phyloP scores from a whole-genome alignment of 2,797 vertebrate species.

The Jordanella pulchra region DNA sequence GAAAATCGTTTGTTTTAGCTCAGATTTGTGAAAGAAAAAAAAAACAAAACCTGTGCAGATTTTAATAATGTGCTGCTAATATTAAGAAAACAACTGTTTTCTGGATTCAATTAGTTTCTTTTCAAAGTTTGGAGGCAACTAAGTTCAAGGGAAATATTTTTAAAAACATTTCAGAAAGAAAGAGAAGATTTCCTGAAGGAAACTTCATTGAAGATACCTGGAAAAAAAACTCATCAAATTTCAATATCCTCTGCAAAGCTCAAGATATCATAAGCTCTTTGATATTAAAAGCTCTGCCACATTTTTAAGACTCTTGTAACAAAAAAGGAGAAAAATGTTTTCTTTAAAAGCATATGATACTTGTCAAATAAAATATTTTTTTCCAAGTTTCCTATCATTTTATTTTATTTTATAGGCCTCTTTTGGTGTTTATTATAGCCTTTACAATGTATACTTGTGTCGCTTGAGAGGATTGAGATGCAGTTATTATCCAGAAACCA shows the following conservation, averaged over 20 bases:
- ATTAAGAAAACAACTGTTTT: neutral
- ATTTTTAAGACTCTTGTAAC: neutral
- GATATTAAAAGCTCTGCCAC: constrained; percentile 21
- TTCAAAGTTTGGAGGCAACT: neutral
- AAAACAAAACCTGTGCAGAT: neutral
- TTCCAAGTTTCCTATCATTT: neutral
- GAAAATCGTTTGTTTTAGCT: neutral
- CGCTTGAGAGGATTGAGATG: neutral
- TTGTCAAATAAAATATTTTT: constrained; percentile 59
- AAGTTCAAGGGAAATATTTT: neutral
- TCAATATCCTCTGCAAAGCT: neutral
- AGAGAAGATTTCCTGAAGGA: neutral
- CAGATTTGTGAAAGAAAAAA: neutral
- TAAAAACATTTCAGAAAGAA: neutral
- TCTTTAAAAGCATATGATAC: constrained; percentile 38
- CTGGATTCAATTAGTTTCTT: neutral
- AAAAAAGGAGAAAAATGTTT: constrained; percentile 36
- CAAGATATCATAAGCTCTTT: constrained; percentile 1
- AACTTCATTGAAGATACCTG: neutral
- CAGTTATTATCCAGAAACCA: neutral
- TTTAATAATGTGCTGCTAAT: neutral
- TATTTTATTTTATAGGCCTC: neutral
- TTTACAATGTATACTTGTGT: neutral
- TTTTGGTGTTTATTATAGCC: neutral
- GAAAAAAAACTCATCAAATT: neutral